A percentile compares a stretch with the other conserved stretches of the same genome.
phyloP scores from a whole-genome alignment of 2,888 invertebrate species.

The Cyrtodaria siliqua region DNA sequence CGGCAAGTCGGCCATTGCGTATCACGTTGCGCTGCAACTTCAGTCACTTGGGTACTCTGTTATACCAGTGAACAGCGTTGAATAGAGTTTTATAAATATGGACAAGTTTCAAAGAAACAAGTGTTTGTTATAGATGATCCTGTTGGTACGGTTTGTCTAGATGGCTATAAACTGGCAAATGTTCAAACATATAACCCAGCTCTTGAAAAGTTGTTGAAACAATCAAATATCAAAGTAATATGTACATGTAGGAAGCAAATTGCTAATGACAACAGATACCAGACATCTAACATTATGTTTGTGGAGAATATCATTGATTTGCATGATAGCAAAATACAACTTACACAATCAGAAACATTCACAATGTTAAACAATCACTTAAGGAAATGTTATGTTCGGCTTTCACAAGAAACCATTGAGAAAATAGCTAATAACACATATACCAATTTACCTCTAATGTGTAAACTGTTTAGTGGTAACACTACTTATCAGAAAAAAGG shows the following conservation, averaged over 20 bases:
- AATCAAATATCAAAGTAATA: background rate
- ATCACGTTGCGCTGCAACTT: constrained; percentile 7
- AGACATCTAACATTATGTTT: background rate
- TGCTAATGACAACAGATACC: background rate
- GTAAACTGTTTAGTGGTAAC: no score
- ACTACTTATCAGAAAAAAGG: no score
- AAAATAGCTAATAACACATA: no score
- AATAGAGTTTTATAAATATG: constrained; percentile 2
- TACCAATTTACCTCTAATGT: no score
- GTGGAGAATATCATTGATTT: background rate
- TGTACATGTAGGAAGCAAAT: constrained; percentile 1
- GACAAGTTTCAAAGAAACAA: background rate
- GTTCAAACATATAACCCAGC: no score
- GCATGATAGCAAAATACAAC: no score
- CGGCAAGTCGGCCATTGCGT: constrained; percentile 12
- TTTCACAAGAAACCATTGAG: background rate
- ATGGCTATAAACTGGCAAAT: background rate
- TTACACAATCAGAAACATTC: no score
- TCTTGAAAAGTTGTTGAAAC: no score
- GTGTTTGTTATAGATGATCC: constrained; percentile 10
- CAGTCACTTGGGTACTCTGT: constrained; percentile 1
- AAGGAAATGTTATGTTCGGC: no score
- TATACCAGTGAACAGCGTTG: background rate
- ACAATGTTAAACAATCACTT: no score
- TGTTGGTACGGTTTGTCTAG: background rate